Base-by-base conservation (phyloP, 2,113 vertebrate species). In the Psittacus erithacus region DNA sequence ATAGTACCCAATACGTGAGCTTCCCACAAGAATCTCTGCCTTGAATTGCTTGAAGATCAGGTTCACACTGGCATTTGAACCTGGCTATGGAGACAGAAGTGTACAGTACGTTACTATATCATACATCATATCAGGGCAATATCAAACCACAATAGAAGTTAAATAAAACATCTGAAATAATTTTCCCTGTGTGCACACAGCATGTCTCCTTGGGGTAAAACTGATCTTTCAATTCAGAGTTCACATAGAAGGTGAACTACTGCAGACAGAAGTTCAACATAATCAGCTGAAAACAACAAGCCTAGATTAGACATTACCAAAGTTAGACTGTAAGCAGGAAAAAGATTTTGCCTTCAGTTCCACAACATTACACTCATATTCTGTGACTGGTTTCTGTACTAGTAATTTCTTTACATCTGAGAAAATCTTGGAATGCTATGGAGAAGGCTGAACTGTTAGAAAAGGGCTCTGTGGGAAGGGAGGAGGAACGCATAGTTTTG, bases 401-500 rank as follows among this genome's bases (percentile, higher is more conserved):
- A 73, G 31, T 64, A 52, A 62, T 75, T 94, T 71, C 73, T 82
- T 74, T 84, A 44, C 60, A 12, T 86, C 25, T 44, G 43, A 79
- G 65, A 68, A 86, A 75, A 87, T 50, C n/a, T 68, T 49, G 65
- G 82, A 70, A 60, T 84, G 86, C 53, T 77, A 46, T 49, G 62
- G 76, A 80, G 92, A 92, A 67, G 68, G 55, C 69, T 93, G 83
- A 67, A 16, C 24, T 12, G 53, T 41, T 29, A 29, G 35, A 49
- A 57, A 78, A 90, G 70, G 70, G 65, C 86, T 95, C 74, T 5
- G 77, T 91, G 77, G 89, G 88, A 90, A 86, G 77, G 70, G 52
- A 76, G 75, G 82, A 82, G 62, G 84, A 92, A 87, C 47, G 73
- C 64, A 50, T 41, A 74, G 85, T 70, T 92, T 90, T 93, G 91